Evolutionary conservation across 2,797 vertebrate species (phyloP).

Genomic region (Taenioides sp.): DNA sequence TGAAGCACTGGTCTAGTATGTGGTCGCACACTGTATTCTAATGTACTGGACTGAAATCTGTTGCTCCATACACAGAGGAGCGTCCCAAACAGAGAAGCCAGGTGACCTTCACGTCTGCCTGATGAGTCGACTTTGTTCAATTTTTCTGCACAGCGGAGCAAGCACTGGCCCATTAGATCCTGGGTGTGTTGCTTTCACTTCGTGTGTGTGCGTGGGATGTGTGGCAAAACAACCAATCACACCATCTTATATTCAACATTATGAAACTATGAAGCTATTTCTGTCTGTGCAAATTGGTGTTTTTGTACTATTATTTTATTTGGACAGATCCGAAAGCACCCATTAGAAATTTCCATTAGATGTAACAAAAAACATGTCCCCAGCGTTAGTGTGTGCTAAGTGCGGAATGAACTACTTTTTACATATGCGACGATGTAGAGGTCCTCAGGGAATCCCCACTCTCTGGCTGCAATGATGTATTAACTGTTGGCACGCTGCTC

Average conservation of each 20-base stretch:
- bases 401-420: slow-evolving; percentile 81
- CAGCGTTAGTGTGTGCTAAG: slow-evolving; percentile 74
- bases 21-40: slow-evolving; percentile 19
- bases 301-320: slow-evolving; percentile 72
- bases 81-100: slow-evolving; percentile 51
- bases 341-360: slow-evolving; percentile 79
- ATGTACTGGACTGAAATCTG: slow-evolving; percentile 40
- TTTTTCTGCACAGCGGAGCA: slow-evolving; percentile 66
- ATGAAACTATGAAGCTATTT: slow-evolving; percentile 72
- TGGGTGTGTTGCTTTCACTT: slow-evolving; percentile 36
- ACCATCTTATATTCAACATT: slow-evolving; percentile 57
- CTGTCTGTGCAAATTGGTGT: slow-evolving; percentile 61
- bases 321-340: slow-evolving; percentile 74
- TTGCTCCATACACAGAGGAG: slow-evolving; percentile 44
- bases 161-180: slow-evolving; percentile 59
- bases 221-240: slow-evolving; percentile 48
- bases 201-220: slow-evolving; percentile 46
- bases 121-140: slow-evolving; percentile 63
- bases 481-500: slow-evolving; percentile 69
- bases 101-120: slow-evolving; percentile 73
- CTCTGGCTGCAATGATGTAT: slow-evolving; percentile 73
- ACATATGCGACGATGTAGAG: slow-evolving; percentile 71
- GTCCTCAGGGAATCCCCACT: slow-evolving; percentile 67
- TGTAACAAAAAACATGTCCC: slow-evolving; percentile 72
- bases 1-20: slow-evolving; percentile 17